These are phyloP conservation scores for Rambutsinella grinnellia DNA, from an alignment of 2,888 invertebrate genomes.

Conservation along the genomic window DNA sequence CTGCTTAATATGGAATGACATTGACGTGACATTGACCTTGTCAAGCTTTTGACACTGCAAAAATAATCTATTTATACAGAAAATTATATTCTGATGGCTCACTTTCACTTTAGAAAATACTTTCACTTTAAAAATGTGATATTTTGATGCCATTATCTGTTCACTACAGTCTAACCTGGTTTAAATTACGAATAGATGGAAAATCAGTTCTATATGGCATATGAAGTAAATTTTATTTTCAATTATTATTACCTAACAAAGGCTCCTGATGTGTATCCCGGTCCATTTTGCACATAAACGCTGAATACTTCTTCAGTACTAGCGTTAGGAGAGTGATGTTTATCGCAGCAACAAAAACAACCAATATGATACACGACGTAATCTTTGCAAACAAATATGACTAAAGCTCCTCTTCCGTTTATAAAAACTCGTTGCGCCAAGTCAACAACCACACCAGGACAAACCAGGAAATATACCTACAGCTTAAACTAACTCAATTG, in stretches of 20 bases:
- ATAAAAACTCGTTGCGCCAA: neutral
- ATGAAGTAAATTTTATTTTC: neutral
- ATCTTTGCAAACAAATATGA: conserved; percentile 36
- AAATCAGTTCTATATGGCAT: too few species aligned
- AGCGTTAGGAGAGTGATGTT: conserved; percentile 17
- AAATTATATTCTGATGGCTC: too few species aligned
- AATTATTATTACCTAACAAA: conserved; percentile 32
- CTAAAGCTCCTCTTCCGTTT: conserved; percentile 13
- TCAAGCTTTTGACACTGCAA: too few species aligned
- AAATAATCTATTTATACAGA: too few species aligned
- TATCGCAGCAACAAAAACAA: conserved; percentile 25
- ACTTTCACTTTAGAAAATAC: too few species aligned
- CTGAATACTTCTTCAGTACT: conserved; percentile 26
- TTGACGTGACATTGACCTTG: too few species aligned
- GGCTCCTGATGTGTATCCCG: conserved; percentile 50
- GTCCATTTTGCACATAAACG: conserved; percentile 56
- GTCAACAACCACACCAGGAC: neutral
- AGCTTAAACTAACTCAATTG: neutral
- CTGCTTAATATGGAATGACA: too few species aligned
- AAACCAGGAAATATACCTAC: conserved; percentile 7
- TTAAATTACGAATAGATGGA: too few species aligned
- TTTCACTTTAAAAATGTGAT: too few species aligned
- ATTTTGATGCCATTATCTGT: too few species aligned
- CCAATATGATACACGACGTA: conserved; percentile 19
- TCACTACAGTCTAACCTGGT: too few species aligned